phyloP scores from a whole-genome alignment of 1,140 invertebrate genomes.

The Pollicipes pollicipes region DNA sequence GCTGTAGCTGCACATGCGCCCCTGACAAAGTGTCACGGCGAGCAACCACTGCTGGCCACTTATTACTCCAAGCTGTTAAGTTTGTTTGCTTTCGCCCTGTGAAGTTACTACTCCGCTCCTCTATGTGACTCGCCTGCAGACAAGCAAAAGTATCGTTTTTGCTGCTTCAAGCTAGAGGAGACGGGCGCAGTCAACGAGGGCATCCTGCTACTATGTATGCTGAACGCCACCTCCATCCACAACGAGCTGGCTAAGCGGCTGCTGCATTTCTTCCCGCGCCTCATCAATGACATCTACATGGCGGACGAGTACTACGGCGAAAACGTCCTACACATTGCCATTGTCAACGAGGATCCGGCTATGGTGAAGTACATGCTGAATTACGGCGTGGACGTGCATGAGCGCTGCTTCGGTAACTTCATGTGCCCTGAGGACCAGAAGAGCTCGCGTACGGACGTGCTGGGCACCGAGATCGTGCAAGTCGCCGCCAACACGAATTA shows the following conservation, averaged over 20 bases:
- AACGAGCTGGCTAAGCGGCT: conserved; percentile 83
- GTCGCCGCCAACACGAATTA: conserved; percentile 76
- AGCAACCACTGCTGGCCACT: too few relatives aligned
- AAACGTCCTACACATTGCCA: conserved; percentile 85
- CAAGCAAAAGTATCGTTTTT: conserved; percentile 50
- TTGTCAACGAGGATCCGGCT: conserved; percentile 92
- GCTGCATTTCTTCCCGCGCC: conserved; percentile 75
- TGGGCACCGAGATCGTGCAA: conserved; percentile 83
- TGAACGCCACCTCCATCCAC: conserved; percentile 76
- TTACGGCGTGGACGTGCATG: conserved; percentile 72
- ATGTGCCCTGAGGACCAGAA: conserved; percentile 97
- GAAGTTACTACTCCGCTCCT: too few relatives aligned
- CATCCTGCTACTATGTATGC: conserved; percentile 76
- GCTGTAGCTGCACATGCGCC: too few relatives aligned
- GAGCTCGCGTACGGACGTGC: conserved; percentile 58
- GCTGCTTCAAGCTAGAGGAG: conserved; percentile 84
- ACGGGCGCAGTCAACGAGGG: conserved; percentile 90
- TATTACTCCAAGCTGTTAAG: too few relatives aligned
- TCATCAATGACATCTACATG: conserved; percentile 91
- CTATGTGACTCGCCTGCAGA: too few relatives aligned
- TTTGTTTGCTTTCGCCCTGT: too few relatives aligned
- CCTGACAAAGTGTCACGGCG: too few relatives aligned
- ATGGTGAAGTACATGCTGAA: conserved; percentile 93
- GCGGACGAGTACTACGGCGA: conserved; percentile 93
- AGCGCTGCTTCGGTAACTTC: conserved; percentile 82